Evolutionary conservation across 2,113 vertebrate genomes (phyloP).

Genomic region (Halcyon malimbica): DNA sequence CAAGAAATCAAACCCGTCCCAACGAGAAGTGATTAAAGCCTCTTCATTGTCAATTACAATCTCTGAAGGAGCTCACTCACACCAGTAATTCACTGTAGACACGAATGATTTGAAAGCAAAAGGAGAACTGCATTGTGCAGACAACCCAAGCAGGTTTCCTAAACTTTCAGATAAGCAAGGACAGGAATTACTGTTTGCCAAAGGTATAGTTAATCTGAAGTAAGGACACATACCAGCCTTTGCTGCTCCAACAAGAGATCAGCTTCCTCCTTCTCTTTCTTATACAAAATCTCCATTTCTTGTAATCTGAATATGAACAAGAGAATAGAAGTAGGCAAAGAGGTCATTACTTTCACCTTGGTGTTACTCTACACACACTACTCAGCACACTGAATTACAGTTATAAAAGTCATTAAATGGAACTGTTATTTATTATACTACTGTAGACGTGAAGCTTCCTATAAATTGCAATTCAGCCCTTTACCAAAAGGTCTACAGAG

Average conservation of each 20-base stretch:
- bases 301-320: constrained; percentile 82
- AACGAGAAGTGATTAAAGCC: neutral
- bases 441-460: neutral
- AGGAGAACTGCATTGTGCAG: constrained; percentile 46
- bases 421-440: neutral
- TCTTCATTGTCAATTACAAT: neutral
- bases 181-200: constrained; percentile 41
- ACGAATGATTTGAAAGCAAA: constrained; percentile 45
- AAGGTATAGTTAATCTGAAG: constrained; percentile 25
- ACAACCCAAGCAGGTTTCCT: constrained; percentile 40
- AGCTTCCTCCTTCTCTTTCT: constrained; percentile 98
- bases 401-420: neutral
- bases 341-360: neutral
- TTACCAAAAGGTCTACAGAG: neutral
- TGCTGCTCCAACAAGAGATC: constrained; percentile 98
- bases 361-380: neutral
- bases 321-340: neutral
- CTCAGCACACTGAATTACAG: neutral
- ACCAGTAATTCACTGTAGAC: neutral
- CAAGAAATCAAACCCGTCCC: neutral
- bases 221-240: constrained; percentile 88
- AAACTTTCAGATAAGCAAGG: constrained; percentile 40
- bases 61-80: neutral
- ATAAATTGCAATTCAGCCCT: neutral
- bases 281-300: constrained; percentile 99